A percentile compares a stretch with the other conserved stretches of the same genome.
phyloP scores from a whole-genome alignment of 2,797 vertebrate species.

The Pseudocheirus occidentalis region DNA sequence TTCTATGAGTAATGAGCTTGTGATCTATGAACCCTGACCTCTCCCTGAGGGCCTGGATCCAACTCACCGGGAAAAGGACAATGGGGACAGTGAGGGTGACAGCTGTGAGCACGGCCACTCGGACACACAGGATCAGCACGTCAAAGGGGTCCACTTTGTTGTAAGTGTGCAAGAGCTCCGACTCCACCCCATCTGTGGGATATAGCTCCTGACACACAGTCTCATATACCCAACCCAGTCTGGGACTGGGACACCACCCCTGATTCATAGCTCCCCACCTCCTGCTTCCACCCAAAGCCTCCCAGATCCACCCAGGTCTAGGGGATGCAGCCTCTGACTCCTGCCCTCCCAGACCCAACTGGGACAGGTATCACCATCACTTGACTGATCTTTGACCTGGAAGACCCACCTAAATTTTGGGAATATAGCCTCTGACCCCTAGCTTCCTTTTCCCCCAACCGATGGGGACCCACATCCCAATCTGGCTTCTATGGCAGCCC shows the following conservation, averaged over 20 bases:
- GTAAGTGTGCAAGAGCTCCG: constrained; percentile 97
- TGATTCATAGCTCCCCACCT: background rate
- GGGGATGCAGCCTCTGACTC: background rate
- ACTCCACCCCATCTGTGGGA: constrained; percentile 90
- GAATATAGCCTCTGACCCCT: background rate
- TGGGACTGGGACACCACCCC: background rate
- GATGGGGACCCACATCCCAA: background rate
- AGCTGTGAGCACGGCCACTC: constrained; percentile 95
- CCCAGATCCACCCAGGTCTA: background rate
- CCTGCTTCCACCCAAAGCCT: background rate
- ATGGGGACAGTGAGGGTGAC: constrained; percentile 98
- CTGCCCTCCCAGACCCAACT: background rate
- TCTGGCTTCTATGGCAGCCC: background rate
- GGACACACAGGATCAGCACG: constrained; percentile 94
- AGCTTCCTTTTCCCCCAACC: background rate
- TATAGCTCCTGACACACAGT: background rate
- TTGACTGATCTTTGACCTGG: constrained; percentile 37
- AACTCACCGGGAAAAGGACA: constrained; percentile 96
- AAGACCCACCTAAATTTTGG: constrained; percentile 30
- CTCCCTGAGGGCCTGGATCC: background rate
- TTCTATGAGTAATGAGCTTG: background rate
- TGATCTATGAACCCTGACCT: background rate
- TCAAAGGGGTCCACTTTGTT: constrained; percentile 94
- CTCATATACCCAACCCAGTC: background rate
- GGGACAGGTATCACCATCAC: background rate